Evolutionary conservation across 2,888 invertebrate species (phyloP).

Genomic region (Odontomyia ornata): DNA sequence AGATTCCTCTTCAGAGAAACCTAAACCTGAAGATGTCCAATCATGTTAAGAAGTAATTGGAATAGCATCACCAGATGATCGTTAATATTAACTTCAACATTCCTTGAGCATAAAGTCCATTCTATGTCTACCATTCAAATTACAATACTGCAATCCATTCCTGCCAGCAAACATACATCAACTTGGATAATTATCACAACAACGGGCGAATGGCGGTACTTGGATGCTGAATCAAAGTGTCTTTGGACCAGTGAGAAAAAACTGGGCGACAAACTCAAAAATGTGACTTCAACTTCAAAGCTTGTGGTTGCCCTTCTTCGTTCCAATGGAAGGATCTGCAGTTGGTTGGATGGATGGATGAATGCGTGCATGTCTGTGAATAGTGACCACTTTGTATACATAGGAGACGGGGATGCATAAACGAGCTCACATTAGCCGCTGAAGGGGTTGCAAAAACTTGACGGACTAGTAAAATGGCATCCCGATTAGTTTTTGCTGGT

Average conservation of each 20-base stretch:
- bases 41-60: too few species aligned
- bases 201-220: conserved; percentile 32
- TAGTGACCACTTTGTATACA: not conserved
- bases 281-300: conserved; percentile 44
- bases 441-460: conserved; percentile 46
- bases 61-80: too few species aligned
- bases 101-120: not conserved
- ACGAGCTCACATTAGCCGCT: conserved; percentile 17
- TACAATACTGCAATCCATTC: not conserved
- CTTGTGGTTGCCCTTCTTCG: not conserved
- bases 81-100: too few species aligned
- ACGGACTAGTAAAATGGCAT: conserved; percentile 49
- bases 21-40: too few species aligned
- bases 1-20: too few species aligned
- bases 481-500: conserved; percentile 49
- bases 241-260: conserved; percentile 30
- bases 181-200: conserved; percentile 6
- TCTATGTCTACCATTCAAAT: conserved; percentile 26
- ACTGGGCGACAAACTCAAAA: conserved; percentile 48
- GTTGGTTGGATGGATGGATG: not conserved
- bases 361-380: not conserved
- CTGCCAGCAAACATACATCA: not conserved
- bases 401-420: conserved; percentile 29
- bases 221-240: conserved; percentile 28
- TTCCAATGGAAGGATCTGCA: not conserved